Evolutionary conservation across 2,888 invertebrate species (phyloP), one percentile per base, ranked within the genome.

Genomic region (Caenorhabditis afra): DNA sequence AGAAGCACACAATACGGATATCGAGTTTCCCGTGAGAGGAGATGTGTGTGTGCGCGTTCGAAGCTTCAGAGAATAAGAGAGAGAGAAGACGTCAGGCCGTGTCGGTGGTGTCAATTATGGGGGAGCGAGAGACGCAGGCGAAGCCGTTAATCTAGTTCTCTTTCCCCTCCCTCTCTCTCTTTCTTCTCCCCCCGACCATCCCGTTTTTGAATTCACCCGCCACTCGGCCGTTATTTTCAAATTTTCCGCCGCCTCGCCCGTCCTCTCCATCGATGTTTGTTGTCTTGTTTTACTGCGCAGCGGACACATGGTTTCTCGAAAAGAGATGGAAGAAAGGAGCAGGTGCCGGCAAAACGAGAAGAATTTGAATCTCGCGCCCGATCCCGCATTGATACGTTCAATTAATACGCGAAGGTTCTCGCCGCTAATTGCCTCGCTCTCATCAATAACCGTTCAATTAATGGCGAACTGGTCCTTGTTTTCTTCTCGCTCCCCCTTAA

Each of bases 91-190:
- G 73, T 73, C 50, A 18, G 45, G 49, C 64, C n/a, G n/a, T n/a
- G n/a, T n/a, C n/a, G n/a, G n/a, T 57, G 41, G 57, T 58, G 73
- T 64, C 64, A 73, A 73, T 73, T 73, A 73, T 73, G 73, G 64
- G n/a, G n/a, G n/a, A 57, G 50, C 45, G 59, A 52, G 44, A 61
- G 44, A 37, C 23, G 41, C 55, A 64, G 62, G 35, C 53, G 64
- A 16, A 50, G 35, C 35, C 49, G 49, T 47, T 65, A 64, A 50
- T 73, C 64, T 58, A 55, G 55, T 64, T 61, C 53, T 20, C 70
- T 44, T 41, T 41, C 52, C n/a, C n/a, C n/a, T 35, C 10, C 14
- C 29, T 29, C 29, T 29, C 7, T 29, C 7, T 29, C 29, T 29
- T 29, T 29, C 29, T 29, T 3, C 18, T 65, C 45, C 44, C 12